These are phyloP conservation scores for Phalera bucephala DNA, from an alignment of 2,888 invertebrate genomes.

Conservation along the genomic window DNA sequence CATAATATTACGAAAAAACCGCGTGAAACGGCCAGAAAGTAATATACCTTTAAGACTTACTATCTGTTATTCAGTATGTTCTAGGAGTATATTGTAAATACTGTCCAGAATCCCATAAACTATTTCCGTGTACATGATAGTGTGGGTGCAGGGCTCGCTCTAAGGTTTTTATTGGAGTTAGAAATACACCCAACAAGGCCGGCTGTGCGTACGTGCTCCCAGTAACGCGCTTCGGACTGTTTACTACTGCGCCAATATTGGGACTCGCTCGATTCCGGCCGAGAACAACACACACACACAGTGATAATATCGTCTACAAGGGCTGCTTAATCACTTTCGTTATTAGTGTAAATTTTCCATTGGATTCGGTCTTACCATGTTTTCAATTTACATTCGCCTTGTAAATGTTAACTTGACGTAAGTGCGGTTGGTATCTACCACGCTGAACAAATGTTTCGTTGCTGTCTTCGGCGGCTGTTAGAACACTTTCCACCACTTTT, in stretches of 20 bases:
- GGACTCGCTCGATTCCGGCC: constrained; percentile 15
- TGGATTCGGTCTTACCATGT: constrained; percentile 15
- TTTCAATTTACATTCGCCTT: constrained; percentile 8
- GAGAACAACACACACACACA: constrained; percentile 2
- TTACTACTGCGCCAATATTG: constrained; percentile 20
- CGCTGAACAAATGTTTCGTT: too few relatives aligned
- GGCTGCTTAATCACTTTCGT: constrained; percentile 27
- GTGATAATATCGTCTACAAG: constrained; percentile 11
- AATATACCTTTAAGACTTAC: too few relatives aligned
- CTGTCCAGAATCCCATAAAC: constrained; percentile 11
- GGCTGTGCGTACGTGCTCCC: constrained; percentile 54
- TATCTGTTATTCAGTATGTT: neutral
- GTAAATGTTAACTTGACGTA: constrained; percentile 9
- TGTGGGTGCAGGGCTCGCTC: constrained; percentile 7
- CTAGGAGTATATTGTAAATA: neutral
- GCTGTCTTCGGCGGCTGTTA: too few relatives aligned
- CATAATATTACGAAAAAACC: too few relatives aligned
- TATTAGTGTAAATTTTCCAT: constrained; percentile 33
- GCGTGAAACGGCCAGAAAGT: too few relatives aligned
- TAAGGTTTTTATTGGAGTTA: constrained; percentile 25
- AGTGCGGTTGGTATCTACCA: constrained; percentile 8
- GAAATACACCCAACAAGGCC: constrained; percentile 36
- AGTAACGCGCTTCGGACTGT: constrained; percentile 34
- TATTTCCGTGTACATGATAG: constrained; percentile 15
- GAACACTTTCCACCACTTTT: too few relatives aligned